Conservation (phyloP, 2,888 invertebrate genomes). For the Escarpia spicata region DNA sequence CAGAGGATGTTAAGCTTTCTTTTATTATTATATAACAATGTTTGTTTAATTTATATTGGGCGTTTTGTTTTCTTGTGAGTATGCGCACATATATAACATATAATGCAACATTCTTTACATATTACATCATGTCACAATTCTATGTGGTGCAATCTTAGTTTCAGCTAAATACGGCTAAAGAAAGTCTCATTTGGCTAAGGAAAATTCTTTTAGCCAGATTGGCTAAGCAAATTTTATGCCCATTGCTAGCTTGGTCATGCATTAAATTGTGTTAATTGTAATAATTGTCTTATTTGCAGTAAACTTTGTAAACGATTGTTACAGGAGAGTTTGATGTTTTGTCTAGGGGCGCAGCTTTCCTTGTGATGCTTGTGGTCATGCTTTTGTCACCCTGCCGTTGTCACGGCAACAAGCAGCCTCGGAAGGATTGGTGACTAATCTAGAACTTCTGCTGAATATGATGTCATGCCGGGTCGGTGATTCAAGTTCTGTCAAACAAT, state of each 20-base stretch:
- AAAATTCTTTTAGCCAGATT: too few relatives aligned
- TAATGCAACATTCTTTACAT: too few relatives aligned
- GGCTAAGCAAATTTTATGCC: too few relatives aligned
- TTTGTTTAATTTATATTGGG: too few relatives aligned
- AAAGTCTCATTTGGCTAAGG: too few relatives aligned
- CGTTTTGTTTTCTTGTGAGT: too few relatives aligned
- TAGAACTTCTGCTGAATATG: slow-evolving; percentile 56
- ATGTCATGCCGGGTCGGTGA: slow-evolving; percentile 56
- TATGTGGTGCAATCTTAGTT: too few relatives aligned
- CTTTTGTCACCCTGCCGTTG: slow-evolving; percentile 55
- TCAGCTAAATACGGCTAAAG: too few relatives aligned
- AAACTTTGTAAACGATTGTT: background rate
- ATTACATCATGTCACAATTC: too few relatives aligned
- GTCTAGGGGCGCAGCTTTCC: slow-evolving; percentile 57
- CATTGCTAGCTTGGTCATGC: background rate
- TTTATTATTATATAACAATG: too few relatives aligned
- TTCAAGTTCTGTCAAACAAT: background rate
- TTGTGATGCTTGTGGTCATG: slow-evolving; percentile 59
- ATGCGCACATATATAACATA: too few relatives aligned
- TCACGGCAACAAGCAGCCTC: slow-evolving; percentile 40
- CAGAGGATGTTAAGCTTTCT: too few relatives aligned
- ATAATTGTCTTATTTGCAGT: background rate
- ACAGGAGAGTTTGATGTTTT: background rate
- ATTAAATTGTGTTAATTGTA: background rate
- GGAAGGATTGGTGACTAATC: slow-evolving; percentile 53